Conservation (phyloP, 2,797 vertebrate species). For the Holocentrus rufus region DNA sequence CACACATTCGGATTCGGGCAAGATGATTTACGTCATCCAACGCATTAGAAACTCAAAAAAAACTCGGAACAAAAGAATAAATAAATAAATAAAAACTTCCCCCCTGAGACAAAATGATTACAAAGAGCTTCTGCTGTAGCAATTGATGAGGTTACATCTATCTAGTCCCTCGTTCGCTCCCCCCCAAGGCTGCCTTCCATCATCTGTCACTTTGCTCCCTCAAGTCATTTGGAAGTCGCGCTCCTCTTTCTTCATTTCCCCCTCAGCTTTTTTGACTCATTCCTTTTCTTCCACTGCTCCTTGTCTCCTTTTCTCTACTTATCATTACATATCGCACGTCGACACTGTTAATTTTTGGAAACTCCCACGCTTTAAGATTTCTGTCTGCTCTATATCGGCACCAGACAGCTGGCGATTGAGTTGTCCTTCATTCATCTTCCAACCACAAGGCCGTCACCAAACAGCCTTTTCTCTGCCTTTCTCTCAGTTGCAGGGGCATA, state of each 20-base stretch:
- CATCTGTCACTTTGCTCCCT: conserved; percentile 53
- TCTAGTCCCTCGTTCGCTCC: conserved; percentile 44
- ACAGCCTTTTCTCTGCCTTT: background rate
- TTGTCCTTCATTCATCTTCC: conserved; percentile 48
- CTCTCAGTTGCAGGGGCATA: background rate
- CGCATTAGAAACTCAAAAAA: background rate
- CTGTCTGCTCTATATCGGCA: conserved; percentile 9
- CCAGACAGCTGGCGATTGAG: conserved; percentile 18
- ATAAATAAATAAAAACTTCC: too few species aligned
- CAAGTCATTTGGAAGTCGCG: conserved; percentile 50
- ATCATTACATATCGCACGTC: conserved; percentile 22
- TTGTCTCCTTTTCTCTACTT: conserved; percentile 47
- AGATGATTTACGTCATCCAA: conserved; percentile 2
- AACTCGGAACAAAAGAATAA: conserved; percentile 32
- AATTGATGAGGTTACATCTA: conserved; percentile 58
- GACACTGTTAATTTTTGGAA: conserved; percentile 22
- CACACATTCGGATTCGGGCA: conserved; percentile 5
- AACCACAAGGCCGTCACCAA: conserved; percentile 12
- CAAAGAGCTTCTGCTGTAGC: conserved; percentile 47
- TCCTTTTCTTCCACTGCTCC: conserved; percentile 26
- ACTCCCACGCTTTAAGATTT: conserved; percentile 24
- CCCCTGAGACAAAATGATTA: conserved; percentile 39
- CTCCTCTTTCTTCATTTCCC: conserved; percentile 39
- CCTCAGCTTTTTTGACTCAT: conserved; percentile 30
- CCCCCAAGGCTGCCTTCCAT: conserved; percentile 43